Conservation (phyloP, 2,113 vertebrate species). For the Proteles cristata region DNA sequence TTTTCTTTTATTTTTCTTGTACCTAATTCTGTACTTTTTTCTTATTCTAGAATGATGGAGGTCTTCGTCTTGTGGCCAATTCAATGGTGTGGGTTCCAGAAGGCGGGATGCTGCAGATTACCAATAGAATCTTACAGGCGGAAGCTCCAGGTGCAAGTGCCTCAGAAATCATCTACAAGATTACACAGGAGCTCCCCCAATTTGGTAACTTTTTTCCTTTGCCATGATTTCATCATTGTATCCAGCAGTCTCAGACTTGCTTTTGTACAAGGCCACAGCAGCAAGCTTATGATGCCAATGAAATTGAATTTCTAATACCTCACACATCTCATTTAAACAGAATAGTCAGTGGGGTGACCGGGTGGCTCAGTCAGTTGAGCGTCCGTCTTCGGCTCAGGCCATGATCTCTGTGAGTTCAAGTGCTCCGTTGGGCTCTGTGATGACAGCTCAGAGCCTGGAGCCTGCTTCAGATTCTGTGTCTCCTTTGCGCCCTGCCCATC, state of each 20-base stretch:
- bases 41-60: slow-evolving; percentile 82
- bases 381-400: no score
- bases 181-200: slow-evolving; percentile 86
- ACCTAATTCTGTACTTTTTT: not conserved
- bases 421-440: no score
- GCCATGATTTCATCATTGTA: not conserved
- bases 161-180: slow-evolving; percentile 91
- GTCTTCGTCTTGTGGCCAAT: slow-evolving; percentile 85
- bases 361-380: no score
- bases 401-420: no score
- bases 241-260: not conserved
- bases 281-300: not conserved
- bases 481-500: no score
- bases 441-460: no score
- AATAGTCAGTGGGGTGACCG: no score
- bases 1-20: not conserved
- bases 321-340: not conserved
- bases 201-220: slow-evolving; percentile 87
- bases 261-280: not conserved
- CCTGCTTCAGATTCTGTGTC: no score
- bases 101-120: slow-evolving; percentile 94
- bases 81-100: slow-evolving; percentile 94
- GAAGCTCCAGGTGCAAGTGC: slow-evolving; percentile 85
- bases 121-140: slow-evolving; percentile 89
- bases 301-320: not conserved